phyloP scores from a whole-genome alignment of 2,113 vertebrate species.

The Physeter macrocephalus region DNA sequence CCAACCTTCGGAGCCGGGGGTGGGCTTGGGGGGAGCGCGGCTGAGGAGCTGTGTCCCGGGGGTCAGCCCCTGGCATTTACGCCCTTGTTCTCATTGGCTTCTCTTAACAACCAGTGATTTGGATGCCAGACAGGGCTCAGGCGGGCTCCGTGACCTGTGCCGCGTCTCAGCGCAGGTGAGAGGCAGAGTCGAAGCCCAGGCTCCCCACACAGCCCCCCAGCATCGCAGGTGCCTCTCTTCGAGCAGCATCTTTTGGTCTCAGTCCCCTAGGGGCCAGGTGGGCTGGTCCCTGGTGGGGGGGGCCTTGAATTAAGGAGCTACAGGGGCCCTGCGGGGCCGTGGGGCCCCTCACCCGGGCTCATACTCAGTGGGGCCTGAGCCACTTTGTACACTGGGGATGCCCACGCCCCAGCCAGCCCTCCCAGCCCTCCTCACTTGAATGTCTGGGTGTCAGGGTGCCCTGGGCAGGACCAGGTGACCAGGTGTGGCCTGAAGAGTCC shows the following conservation, averaged over 20 bases:
- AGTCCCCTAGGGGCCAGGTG: background rate
- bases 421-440: background rate
- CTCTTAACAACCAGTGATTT: background rate
- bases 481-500: background rate
- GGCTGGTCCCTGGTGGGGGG: background rate
- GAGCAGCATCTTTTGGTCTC: background rate
- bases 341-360: background rate
- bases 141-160: background rate
- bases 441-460: background rate
- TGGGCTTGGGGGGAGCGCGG: rapidly evolving
- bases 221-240: background rate
- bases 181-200: background rate
- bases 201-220: background rate
- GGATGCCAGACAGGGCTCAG: background rate
- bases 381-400: background rate
- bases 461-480: background rate
- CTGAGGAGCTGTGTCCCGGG: background rate
- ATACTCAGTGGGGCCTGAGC: background rate
- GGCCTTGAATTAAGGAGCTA: background rate
- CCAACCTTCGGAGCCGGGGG: background rate
- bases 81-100: background rate
- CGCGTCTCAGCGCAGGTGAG: background rate
- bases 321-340: background rate
- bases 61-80: background rate
- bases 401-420: background rate